Evolutionary conservation across 2,888 invertebrate species (phyloP), one percentile per base, ranked within the genome.

Genomic region (Dolichomitus sp.): DNA sequence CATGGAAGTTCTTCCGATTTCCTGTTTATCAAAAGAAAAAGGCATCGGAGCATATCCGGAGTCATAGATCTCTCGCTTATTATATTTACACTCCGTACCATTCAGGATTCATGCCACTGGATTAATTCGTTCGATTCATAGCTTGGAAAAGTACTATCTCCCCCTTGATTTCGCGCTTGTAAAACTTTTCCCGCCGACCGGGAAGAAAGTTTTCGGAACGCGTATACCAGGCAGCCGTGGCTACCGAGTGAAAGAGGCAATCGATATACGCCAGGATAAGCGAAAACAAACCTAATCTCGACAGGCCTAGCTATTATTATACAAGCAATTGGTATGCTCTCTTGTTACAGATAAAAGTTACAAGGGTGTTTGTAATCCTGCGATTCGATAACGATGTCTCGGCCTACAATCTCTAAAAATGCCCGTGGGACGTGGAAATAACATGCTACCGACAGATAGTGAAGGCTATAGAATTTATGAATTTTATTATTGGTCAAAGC

Each of bases 101-200:
- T 45, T 54, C 59, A 45, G 50, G 11, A 37, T 72, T 61, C 30
- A 70, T 68, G 74, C 59, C 45, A 57, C 69, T 17, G 76, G 80
- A 83, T 83, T 80, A 83, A 83, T 76, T 80, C 48, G 59, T 76
- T 72, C 76, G 76, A 80, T 80, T 83, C 80, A 80, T 68, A 83
- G 75, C 30, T 73, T 50, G n/a, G 45, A 65, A 68, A 76, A 54
- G 54, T 54, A 23, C 33, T 19, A 75, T 79, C 65, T 68, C 68
- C 57, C 54, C 61, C 78, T 68, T 63, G 75, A 76, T 80, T 80
- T 68, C 45, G 37, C n/a, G 63, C 59, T 66, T 37, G 52, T 19
- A 72, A 76, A 80, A 80, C 42, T 42, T 82, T 72, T 74, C 45
- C 52, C 42, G 19, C 23, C 11, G 19, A 14, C 40, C 48, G 17